Base-by-base conservation (phyloP, 2,113 vertebrate genomes). In the Tachysurus vachellii region DNA sequence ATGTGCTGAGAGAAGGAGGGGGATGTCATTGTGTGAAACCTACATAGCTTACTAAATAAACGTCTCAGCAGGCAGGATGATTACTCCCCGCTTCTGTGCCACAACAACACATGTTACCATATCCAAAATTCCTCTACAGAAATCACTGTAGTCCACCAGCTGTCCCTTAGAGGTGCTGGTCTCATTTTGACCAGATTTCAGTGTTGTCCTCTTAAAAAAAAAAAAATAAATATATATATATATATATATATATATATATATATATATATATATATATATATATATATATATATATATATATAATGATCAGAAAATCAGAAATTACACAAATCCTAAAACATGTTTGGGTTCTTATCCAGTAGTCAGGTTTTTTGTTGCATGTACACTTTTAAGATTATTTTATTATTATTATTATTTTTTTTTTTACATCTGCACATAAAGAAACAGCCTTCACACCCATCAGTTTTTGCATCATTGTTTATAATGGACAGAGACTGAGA, bases 11-110 rank as follows among this genome's bases (percentile, higher is more conserved):
- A 54, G 57, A 76, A 83, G 71, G 5, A 61, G 11, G 59, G 77
- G 64, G 75, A 54, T 59, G 80, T 83, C 85, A 88, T 90, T 90
- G 89, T 90, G 66, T 84, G 73, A 28, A 80, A 47, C 80, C 80
- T 83, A 75, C 87, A 85, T 86, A 88, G 86, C 86, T 85, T 90
- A 84, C 42, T 83, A 86, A 90, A 62, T 86, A 73, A 73, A 89
- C 31, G 17, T 88, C 85, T 88, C 84, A 88, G 28, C 54, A 50
- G 80, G 79, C 86, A 86, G 13, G 23, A 76, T 59, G 50, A 42
- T 84, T 84, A 62, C 82, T 31, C 84, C 50, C 62, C 77, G 81
- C 83, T 76, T 28, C 64, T 86, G 71, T 83, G 61, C 80, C 86
- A 50, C 50, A 73, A 80, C 83, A 88, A 89, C 86, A 71, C 57